Percentiles rank a stretch among this genome's conserved stretches.
These are phyloP conservation scores for Hemiprocne comata DNA, from an alignment of 2,113 vertebrate species.

Conservation along the genomic window DNA sequence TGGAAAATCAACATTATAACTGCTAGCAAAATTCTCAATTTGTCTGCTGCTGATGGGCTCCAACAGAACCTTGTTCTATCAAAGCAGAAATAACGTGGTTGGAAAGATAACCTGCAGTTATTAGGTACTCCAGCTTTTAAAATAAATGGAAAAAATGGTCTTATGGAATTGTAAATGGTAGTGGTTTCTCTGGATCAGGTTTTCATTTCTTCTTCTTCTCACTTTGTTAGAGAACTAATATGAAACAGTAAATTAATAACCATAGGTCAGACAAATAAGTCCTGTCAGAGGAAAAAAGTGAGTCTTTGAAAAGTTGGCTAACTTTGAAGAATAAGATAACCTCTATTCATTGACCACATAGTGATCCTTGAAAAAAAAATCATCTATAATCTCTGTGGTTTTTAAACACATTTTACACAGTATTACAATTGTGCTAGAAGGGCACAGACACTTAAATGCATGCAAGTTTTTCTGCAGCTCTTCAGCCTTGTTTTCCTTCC, in stretches of 20 bases:
- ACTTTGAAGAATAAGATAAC: background rate
- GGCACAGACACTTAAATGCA: accelerated
- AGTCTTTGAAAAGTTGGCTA: background rate
- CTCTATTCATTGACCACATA: background rate
- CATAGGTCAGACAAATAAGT: background rate
- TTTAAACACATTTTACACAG: background rate
- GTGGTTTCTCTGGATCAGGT: background rate
- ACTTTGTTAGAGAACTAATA: background rate
- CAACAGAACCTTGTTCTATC: background rate
- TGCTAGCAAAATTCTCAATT: background rate
- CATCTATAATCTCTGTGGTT: background rate
- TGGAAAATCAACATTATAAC: background rate
- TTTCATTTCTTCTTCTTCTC: background rate
- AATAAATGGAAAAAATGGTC: background rate
- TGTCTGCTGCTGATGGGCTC: background rate
- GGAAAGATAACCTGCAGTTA: background rate
- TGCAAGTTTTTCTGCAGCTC: background rate
- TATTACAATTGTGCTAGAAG: background rate
- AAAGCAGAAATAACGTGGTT: background rate
- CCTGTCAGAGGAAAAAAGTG: accelerated
- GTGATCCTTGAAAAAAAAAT: background rate
- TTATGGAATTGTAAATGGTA: background rate
- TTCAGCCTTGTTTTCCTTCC: background rate
- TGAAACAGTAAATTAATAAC: background rate
- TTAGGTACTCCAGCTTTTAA: background rate